phyloP scores from a whole-genome alignment of 2,113 vertebrate genomes.

The Romanogobio albipinnatus region DNA sequence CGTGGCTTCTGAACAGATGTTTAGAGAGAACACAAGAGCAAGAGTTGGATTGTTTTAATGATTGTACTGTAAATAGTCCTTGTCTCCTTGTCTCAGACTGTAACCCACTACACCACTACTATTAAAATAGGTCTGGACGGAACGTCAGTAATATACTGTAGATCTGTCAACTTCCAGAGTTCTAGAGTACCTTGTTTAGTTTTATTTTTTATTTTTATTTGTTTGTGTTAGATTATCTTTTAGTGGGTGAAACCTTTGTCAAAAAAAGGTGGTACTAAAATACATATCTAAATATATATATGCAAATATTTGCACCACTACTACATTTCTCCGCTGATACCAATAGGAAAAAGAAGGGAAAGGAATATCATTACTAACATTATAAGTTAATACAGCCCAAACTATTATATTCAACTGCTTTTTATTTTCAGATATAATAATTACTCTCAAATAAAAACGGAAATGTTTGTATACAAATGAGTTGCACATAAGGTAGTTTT shows the following conservation, averaged over 20 bases:
- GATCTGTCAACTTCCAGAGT: neutral
- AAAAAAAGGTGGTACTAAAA: neutral
- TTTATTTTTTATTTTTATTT: no score
- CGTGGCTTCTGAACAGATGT: constrained; percentile 88
- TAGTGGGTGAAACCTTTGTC: neutral
- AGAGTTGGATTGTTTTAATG: constrained; percentile 67
- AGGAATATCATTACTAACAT: no score
- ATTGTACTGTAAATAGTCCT: constrained; percentile 24
- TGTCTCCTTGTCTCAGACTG: neutral
- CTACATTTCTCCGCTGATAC: no score
- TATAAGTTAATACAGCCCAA: no score
- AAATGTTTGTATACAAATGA: no score
- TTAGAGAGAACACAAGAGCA: constrained; percentile 77
- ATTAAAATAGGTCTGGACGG: neutral
- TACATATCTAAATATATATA: neutral
- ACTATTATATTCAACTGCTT: no score
- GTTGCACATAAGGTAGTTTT: no score
- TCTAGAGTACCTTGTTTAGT: neutral
- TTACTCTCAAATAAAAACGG: no score
- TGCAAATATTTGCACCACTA: no score
- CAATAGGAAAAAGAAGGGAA: no score
- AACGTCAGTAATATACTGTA: neutral
- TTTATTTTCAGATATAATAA: no score
- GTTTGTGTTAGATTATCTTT: neutral
- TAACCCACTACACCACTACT: neutral